Conservation (phyloP, 2,113 vertebrate genomes). For the Mugil cephalus region DNA sequence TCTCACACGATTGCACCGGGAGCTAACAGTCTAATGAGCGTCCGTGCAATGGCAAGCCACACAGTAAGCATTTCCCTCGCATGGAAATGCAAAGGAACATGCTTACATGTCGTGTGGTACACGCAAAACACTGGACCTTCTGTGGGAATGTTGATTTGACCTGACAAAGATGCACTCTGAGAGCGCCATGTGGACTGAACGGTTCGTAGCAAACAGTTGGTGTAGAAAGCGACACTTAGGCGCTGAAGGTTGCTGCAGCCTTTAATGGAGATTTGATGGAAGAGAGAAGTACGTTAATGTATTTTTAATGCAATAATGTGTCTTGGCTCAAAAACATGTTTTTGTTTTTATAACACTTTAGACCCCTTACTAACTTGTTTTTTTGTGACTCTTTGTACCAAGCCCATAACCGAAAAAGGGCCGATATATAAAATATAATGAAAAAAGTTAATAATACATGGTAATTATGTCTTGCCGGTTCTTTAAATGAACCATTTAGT, state of each 20-base stretch:
- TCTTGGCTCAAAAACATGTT: too few species aligned
- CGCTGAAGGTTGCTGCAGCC: not conserved
- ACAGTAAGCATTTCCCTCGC: constrained; percentile 43
- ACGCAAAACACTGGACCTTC: constrained; percentile 47
- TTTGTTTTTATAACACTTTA: not conserved
- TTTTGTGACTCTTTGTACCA: too few species aligned
- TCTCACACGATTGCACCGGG: constrained; percentile 50
- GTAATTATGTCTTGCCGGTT: not conserved
- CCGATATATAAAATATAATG: too few species aligned
- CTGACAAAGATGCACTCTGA: constrained; percentile 59
- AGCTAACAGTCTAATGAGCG: constrained; percentile 67
- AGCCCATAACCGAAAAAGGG: too few species aligned
- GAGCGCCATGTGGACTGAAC: constrained; percentile 15
- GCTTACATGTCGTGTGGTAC: constrained; percentile 53
- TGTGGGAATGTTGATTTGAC: constrained; percentile 69
- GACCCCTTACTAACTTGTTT: not conserved
- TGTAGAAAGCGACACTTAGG: constrained; percentile 33
- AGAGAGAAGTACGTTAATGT: too few species aligned
- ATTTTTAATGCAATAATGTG: too few species aligned
- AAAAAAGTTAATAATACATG: not conserved
- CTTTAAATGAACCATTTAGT: not conserved
- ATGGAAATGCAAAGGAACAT: constrained; percentile 58
- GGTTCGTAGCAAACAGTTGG: constrained; percentile 19
- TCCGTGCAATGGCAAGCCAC: constrained; percentile 60
- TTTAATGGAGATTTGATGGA: too few species aligned